phyloP scores from a whole-genome alignment of 2,797 vertebrate genomes.

The Scyliorhinus canicula region DNA sequence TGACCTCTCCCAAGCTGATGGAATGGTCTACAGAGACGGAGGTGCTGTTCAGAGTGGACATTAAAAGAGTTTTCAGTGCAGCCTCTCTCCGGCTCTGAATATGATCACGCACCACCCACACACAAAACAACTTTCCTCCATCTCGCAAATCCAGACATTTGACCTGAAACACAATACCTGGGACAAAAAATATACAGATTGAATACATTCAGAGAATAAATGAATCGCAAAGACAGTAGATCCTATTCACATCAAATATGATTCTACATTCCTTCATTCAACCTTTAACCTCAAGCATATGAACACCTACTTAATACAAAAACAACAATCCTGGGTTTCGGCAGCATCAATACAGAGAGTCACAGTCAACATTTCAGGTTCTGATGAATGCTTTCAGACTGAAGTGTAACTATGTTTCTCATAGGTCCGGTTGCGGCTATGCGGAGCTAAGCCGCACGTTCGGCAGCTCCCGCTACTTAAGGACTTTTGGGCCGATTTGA shows the following conservation, averaged over 20 bases:
- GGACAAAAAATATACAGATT: slow-evolving; percentile 1
- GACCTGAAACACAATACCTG: slow-evolving; percentile 78
- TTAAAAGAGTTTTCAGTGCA: slow-evolving; percentile 49
- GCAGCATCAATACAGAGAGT: not conserved
- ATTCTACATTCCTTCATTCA: not conserved
- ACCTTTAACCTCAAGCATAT: not conserved
- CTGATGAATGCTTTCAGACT: not conserved
- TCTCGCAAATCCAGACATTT: slow-evolving; percentile 57
- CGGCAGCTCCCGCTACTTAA: no score
- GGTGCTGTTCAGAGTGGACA: slow-evolving; percentile 54
- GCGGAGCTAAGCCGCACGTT: no score
- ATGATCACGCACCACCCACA: slow-evolving; percentile 75
- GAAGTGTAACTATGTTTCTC: not conserved
- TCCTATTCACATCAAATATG: not conserved
- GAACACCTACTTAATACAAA: not conserved
- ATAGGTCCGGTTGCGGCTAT: no score
- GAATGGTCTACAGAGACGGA: slow-evolving; percentile 58
- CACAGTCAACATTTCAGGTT: not conserved
- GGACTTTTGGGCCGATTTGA: no score
- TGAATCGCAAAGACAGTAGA: not conserved
- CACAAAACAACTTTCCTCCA: slow-evolving; percentile 64
- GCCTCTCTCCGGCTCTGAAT: slow-evolving; percentile 59
- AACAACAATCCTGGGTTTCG: not conserved
- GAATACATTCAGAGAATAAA: not conserved
- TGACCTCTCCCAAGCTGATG: slow-evolving; percentile 69